Evolutionary conservation across 1,140 invertebrate genomes (phyloP).

Genomic region (Drosophila rhopaloa): DNA sequence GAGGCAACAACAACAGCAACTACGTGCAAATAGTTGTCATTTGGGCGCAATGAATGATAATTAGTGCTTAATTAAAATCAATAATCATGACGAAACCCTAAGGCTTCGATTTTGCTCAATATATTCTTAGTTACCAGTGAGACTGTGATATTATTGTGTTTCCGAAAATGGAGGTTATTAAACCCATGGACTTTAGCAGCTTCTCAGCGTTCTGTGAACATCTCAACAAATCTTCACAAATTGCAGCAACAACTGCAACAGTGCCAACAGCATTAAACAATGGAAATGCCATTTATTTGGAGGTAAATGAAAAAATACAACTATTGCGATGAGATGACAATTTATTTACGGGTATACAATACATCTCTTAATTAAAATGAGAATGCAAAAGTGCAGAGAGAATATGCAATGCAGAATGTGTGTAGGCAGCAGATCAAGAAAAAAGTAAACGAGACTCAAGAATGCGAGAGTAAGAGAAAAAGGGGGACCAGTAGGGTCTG

Average conservation of each 20-base stretch:
- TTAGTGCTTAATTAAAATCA: conserved; percentile 82
- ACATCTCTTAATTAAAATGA: conserved; percentile 74
- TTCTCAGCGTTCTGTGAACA: conserved; percentile 83
- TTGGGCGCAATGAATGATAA: conserved; percentile 68
- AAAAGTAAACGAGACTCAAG: conserved; percentile 56
- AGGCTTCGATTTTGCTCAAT: conserved; percentile 59
- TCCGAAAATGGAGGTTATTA: conserved; percentile 82
- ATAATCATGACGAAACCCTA: conserved; percentile 70
- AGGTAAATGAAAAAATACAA: conserved; percentile 55
- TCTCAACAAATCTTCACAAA: conserved; percentile 79
- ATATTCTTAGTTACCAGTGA: conserved; percentile 21
- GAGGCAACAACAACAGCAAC: conserved; percentile 55
- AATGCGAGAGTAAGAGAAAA: conserved; percentile 8
- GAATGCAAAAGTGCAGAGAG: conserved; percentile 58
- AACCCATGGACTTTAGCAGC: conserved; percentile 84
- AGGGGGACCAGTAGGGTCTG: conserved; percentile 11
- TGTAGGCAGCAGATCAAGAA: conserved; percentile 24
- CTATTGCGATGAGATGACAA: conserved; percentile 54
- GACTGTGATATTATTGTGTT: conserved; percentile 41
- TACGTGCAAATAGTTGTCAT: conserved; percentile 68
- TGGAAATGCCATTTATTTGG: conserved; percentile 72
- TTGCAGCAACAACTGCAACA: conserved; percentile 37
- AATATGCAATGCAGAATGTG: conserved; percentile 75
- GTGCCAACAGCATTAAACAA: conserved; percentile 58
- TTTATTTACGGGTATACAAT: conserved; percentile 54